Percentiles rank a stretch among this genome's conserved stretches.
Conservation (phyloP, 2,888 invertebrate genomes). For the Orthosia gracilis region DNA sequence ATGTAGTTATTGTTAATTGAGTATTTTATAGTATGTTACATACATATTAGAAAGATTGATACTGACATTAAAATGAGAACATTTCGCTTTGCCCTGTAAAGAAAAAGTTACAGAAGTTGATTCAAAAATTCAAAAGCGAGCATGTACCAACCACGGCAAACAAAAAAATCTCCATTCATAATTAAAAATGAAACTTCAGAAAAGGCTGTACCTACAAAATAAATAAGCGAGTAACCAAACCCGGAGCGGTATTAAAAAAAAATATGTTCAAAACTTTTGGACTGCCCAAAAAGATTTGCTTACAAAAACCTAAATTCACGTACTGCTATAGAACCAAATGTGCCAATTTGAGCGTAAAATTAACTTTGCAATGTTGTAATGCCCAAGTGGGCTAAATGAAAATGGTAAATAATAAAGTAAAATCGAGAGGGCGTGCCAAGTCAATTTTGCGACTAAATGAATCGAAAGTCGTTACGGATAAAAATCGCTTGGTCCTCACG, state of each 20-base stretch:
- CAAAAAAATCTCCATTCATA: conserved; percentile 47
- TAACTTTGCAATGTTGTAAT: conserved; percentile 70
- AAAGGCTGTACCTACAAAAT: conserved; percentile 43
- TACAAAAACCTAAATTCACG: conserved; percentile 54
- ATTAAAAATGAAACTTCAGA: conserved; percentile 53
- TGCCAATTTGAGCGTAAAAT: conserved; percentile 69
- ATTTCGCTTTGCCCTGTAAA: not conserved
- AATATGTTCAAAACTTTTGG: conserved; percentile 59
- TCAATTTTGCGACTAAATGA: conserved; percentile 77
- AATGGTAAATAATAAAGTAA: conserved; percentile 78
- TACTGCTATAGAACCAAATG: conserved; percentile 53
- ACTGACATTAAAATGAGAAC: too few species aligned
- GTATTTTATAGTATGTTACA: too few species aligned
- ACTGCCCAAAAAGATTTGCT: conserved; percentile 57
- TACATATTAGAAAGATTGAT: too few species aligned
- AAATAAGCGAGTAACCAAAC: conserved; percentile 59
- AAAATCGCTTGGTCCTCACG: conserved; percentile 63
- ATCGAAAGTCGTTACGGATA: conserved; percentile 74
- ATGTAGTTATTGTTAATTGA: too few species aligned
- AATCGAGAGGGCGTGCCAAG: conserved; percentile 73
- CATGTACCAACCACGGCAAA: conserved; percentile 19
- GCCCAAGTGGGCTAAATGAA: conserved; percentile 74
- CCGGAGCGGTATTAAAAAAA: conserved; percentile 48
- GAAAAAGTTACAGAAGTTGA: conserved; percentile 24
- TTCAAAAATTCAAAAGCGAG: conserved; percentile 27